These are phyloP conservation scores for Papilio gigon DNA, from an alignment of 2,888 invertebrate genomes.

Conservation along the genomic window DNA sequence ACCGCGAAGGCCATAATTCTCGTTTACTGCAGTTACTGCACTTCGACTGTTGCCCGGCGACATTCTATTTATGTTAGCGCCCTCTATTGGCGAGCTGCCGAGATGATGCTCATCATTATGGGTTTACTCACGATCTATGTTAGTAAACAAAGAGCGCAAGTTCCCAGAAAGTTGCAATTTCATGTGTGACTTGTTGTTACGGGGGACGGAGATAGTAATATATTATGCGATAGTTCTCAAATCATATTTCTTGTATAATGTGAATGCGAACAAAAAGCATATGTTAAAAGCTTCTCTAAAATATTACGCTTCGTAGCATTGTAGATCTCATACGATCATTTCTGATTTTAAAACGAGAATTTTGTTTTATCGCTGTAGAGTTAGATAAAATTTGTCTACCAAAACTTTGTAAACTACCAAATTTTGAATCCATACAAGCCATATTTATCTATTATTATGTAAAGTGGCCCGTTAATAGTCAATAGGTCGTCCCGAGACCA, in stretches of 20 bases:
- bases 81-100: constrained; percentile 80
- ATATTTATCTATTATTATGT: neutral
- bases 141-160: constrained; percentile 71
- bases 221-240: constrained; percentile 23
- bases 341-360: neutral
- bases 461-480: constrained; percentile 19
- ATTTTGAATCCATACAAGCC: neutral
- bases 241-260: constrained; percentile 10
- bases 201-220: constrained; percentile 21
- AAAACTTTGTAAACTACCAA: neutral
- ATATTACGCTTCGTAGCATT: neutral
- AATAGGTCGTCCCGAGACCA: constrained; percentile 2
- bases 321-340: neutral
- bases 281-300: neutral
- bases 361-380: too few relatives aligned
- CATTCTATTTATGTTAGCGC: constrained; percentile 76
- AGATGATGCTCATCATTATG: constrained; percentile 58
- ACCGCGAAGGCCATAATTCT: constrained; percentile 65
- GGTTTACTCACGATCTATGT: constrained; percentile 78
- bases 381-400: too few relatives aligned
- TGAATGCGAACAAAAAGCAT: neutral
- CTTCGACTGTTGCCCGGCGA: constrained; percentile 59
- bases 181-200: constrained; percentile 33
- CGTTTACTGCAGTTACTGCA: constrained; percentile 45
- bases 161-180: constrained; percentile 41